phyloP scores from a whole-genome alignment of 1,140 invertebrate genomes.

The Drosophila prosaltans region DNA sequence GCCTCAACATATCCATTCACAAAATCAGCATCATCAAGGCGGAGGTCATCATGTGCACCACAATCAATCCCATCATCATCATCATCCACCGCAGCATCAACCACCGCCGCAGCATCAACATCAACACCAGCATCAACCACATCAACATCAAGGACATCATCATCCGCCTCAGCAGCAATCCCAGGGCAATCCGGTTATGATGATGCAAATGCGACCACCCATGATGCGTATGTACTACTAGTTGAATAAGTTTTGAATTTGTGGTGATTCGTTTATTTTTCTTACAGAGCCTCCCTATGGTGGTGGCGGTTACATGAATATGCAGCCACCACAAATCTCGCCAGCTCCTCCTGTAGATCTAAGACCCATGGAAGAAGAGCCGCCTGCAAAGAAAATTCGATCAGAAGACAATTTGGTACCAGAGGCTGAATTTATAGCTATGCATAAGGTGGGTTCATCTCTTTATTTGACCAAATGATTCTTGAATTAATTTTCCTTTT shows the following conservation, averaged over 20 bases:
- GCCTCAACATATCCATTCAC: slow-evolving; percentile 52
- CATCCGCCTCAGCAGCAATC: slow-evolving; percentile 55
- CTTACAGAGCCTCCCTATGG: slow-evolving; percentile 79
- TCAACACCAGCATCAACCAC: slow-evolving; percentile 48
- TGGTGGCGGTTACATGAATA: slow-evolving; percentile 82
- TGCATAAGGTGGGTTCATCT: slow-evolving; percentile 82
- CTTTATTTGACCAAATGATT: slow-evolving; percentile 22
- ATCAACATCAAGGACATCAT: slow-evolving; percentile 58
- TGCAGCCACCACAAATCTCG: slow-evolving; percentile 77
- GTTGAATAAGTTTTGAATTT: not conserved
- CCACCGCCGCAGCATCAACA: slow-evolving; percentile 46
- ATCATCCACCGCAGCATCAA: slow-evolving; percentile 50
- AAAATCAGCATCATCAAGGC: slow-evolving; percentile 61
- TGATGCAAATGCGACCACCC: slow-evolving; percentile 87
- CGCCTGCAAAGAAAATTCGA: slow-evolving; percentile 93
- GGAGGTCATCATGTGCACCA: slow-evolving; percentile 54
- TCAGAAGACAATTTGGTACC: slow-evolving; percentile 97
- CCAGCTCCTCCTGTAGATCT: slow-evolving; percentile 83
- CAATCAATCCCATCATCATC: slow-evolving; percentile 42
- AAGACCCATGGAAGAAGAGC: slow-evolving; percentile 89
- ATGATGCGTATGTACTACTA: slow-evolving; percentile 84
- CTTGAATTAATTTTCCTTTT: not conserved
- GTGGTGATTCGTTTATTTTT: not conserved
- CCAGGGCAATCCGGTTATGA: slow-evolving; percentile 85
- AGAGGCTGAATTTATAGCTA: slow-evolving; percentile 86